Evolutionary conservation across 1,140 invertebrate genomes (phyloP).

Genomic region (Micrasema longulum): DNA sequence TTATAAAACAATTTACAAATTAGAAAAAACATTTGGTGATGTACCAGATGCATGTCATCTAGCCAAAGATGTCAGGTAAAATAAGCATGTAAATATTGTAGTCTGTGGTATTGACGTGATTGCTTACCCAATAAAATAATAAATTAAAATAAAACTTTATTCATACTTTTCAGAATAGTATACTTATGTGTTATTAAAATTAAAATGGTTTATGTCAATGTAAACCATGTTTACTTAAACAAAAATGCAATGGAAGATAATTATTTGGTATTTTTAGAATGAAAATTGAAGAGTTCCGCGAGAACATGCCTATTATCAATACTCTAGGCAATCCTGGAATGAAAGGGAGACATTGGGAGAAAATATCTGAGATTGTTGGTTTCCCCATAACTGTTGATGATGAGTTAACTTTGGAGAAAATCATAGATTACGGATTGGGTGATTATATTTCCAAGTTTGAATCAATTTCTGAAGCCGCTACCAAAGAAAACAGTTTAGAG

Average conservation of each 20-base stretch:
- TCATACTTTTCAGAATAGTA: too few species aligned
- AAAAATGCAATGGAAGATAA: too few species aligned
- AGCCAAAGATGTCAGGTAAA: conserved; percentile 72
- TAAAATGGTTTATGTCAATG: too few species aligned
- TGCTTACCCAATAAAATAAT: too few species aligned
- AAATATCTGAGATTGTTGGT: conserved; percentile 94
- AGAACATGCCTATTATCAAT: too few species aligned
- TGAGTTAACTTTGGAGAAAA: conserved; percentile 86
- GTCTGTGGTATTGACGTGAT: too few species aligned
- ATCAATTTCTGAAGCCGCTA: conserved; percentile 90
- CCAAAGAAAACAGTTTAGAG: conserved; percentile 94
- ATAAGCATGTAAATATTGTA: too few species aligned
- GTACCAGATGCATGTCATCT: conserved; percentile 75
- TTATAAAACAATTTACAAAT: conserved; percentile 86
- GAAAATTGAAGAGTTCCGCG: conserved; percentile 90
- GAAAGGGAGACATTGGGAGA: conserved; percentile 94
- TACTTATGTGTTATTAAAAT: too few species aligned
- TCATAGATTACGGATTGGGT: conserved; percentile 94
- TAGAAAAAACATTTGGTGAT: conserved; percentile 88
- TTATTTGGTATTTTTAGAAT: too few species aligned
- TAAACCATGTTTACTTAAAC: too few species aligned
- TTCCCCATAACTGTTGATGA: conserved; percentile 92
- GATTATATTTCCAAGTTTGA: conserved; percentile 94
- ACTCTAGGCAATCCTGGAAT: conserved; percentile 95
- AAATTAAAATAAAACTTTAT: too few species aligned